Base-by-base conservation (phyloP, 2,113 vertebrate species). In the Danionella cerebrum region DNA sequence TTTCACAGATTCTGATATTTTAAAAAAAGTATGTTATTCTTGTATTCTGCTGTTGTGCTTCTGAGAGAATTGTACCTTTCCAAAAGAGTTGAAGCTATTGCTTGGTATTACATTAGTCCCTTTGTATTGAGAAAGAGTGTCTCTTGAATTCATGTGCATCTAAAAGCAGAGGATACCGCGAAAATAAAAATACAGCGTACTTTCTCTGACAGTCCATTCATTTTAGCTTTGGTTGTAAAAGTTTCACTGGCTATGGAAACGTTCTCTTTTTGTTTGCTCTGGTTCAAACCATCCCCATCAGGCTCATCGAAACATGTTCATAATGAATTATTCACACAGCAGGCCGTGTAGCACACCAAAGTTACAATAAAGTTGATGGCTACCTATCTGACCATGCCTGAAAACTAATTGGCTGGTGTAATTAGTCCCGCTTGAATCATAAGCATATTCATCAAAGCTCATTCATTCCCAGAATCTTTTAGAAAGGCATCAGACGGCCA, bases 341-440 rank as follows among this genome's bases (percentile, higher is more conserved):
- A 0, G 8, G 6, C 11, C 4, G 2, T 62, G 16, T 62, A 22
- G 39, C 16, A 45, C 8, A 62, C 24, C 14, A 18, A 44, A 41
- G 12, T 58, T 13, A 27, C 9, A 27, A 29, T 29, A 31, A 60
- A 33, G 42, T 47, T 31, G 41, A 62, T 62, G 41, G 14, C 27
- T 27, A 21, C 19, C 25, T 45, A 21, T 47, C 31, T 62, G 58
- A 47, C 58, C 18, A 47, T 33, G 27, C 33, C 41, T 62, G 33
- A 42, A 59, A 42, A 59, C 21, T 25, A 42, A 62, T n/a, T 45
- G 27, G 41, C 41, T 47, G 14, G 5, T 62, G 41, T 47, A 45
- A 47, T 33, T 62, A 45, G 58, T 59, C 55, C 36, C 55, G 42
- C 16, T 62, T 22, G 25, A 33, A 47, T 62, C 41, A 62, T 62